Percentiles rank a stretch among this genome's conserved stretches.
Conservation (phyloP, 2,113 vertebrate genomes). For the Heterocephalus glaber region DNA sequence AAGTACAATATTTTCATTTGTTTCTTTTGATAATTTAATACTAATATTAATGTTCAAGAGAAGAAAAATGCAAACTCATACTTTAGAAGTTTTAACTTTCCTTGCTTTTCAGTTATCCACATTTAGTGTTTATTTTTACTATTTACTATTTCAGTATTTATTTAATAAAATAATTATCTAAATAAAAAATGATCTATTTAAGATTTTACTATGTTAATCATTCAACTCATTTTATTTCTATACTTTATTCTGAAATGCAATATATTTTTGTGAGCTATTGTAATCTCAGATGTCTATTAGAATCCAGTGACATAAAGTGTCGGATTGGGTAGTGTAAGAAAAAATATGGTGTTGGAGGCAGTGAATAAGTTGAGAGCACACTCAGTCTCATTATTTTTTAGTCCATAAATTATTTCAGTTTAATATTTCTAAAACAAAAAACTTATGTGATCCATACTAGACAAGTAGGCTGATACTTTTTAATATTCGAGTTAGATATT, state of each 20-base stretch:
- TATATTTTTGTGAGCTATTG: neutral
- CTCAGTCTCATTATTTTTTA: neutral
- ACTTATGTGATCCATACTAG: neutral
- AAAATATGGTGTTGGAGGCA: neutral
- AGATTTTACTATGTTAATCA: neutral
- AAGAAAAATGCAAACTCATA: neutral
- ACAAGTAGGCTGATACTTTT: neutral
- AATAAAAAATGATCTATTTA: neutral
- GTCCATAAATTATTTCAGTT: neutral
- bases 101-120: neutral
- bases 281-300: neutral
- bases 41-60: neutral
- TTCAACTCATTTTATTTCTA: neutral
- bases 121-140: constrained; percentile 50
- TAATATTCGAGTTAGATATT: neutral
- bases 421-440: neutral
- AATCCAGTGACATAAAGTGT: neutral
- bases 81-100: neutral
- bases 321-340: neutral
- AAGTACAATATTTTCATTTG: neutral
- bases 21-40: neutral
- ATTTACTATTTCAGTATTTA: neutral
- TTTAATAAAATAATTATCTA: neutral
- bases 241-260: neutral
- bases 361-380: neutral